phyloP scores from a whole-genome alignment of 2,888 invertebrate species.

The Adelphocoris suturalis region DNA sequence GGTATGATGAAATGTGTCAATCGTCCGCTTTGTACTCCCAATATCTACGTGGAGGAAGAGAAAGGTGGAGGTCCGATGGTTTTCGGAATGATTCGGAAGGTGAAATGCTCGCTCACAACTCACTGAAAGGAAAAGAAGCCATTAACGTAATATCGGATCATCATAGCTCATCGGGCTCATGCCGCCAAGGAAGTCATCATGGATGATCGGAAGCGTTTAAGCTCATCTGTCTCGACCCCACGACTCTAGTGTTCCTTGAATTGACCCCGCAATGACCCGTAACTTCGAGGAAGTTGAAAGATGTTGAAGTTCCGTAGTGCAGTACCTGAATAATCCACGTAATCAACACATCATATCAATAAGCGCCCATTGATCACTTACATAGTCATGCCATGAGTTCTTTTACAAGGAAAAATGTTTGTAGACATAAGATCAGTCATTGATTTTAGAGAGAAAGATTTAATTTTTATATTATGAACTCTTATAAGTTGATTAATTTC shows the following conservation, averaged over 20 bases:
- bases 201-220: slow-evolving; percentile 22
- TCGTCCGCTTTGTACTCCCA: background rate
- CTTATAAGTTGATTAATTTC: no score
- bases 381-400: no score
- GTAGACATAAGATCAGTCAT: no score
- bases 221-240: background rate
- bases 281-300: no score
- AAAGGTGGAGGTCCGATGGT: slow-evolving; percentile 15
- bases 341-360: no score
- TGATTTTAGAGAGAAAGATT: no score
- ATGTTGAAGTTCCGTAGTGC: no score
- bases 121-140: background rate
- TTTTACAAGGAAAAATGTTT: no score
- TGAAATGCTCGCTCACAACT: background rate
- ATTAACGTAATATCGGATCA: slow-evolving; percentile 36
- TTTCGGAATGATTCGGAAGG: background rate
- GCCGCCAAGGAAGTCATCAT: slow-evolving; percentile 11
- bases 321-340: no score
- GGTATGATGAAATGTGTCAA: background rate
- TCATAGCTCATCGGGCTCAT: background rate
- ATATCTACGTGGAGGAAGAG: background rate
- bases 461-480: no score
- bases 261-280: background rate
- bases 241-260: background rate
- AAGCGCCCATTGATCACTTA: no score